Base-by-base conservation (phyloP, 2,113 vertebrate genomes). In the Amblyornis subalaris region DNA sequence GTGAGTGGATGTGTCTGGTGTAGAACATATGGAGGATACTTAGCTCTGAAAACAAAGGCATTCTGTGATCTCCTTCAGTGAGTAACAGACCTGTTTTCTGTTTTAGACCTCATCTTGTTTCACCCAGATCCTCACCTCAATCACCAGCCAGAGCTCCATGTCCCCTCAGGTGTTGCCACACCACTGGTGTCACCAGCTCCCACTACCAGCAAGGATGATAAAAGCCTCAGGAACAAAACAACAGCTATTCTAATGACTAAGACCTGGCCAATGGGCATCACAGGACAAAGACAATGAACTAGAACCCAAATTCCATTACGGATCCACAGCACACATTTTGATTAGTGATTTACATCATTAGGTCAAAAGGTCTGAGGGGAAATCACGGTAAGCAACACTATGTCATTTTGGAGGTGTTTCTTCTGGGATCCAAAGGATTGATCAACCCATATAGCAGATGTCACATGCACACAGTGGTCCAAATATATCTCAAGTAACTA, bases 1-100 rank as follows among this genome's bases (percentile, higher is more conserved):
- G 20, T 23, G 22, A 76, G 14, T 2, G 19, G n/a, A 73, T 33
- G 16, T 1, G 0, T 8, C 31, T 16, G 6, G 2, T 14, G 12
- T 50, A 53, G 22, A 61, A 33, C 29, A 44, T 6, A 21, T 6
- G 22, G 35, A 64, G 7, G 12, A 45, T 73, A 73, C 29, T 75
- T 72, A 9, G 3, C 44, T 86, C 57, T 75, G 57, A 83, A 88
- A 71, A 72, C 31, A 88, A 60, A 75, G 31, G 25, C 25, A 28
- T 23, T 40, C 78, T 42, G 17, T 28, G 7, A 48, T 47, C 35
- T 75, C 11, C 28, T 50, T 58, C 22, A 18, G 12, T 36, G 38
- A 57, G 24, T 18, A 50, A 35, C 2, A 50, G 29, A 89, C 35
- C 6, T 4, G 9, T 40, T 67, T 60, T 33, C 21, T 75, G 2